A percentile compares a stretch with the other conserved stretches of the same genome.
Evolutionary conservation across 1,140 invertebrate species (phyloP).

Genomic region (Drosophila equinoxialis): DNA sequence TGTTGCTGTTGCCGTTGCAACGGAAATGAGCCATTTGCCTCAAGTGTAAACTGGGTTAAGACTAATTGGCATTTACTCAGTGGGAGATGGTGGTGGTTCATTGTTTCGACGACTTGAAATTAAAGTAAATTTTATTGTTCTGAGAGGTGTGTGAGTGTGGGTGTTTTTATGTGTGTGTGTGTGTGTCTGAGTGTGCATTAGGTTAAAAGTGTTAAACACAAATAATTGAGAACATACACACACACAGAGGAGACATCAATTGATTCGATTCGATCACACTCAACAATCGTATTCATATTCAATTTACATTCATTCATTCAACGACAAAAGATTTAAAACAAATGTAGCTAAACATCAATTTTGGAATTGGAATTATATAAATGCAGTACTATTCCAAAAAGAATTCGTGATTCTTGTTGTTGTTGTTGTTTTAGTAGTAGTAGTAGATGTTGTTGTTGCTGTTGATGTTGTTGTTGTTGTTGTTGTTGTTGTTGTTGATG

Average conservation of each 20-base stretch:
- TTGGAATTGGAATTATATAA: slow-evolving; percentile 54
- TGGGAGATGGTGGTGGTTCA: slow-evolving; percentile 16
- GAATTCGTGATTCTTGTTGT: slow-evolving; percentile 49
- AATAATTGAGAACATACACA: slow-evolving; percentile 25
- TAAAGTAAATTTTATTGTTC: slow-evolving; percentile 39
- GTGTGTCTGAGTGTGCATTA: slow-evolving; percentile 9
- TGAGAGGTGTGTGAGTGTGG: not conserved
- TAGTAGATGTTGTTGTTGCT: slow-evolving; percentile 25
- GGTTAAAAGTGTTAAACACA: slow-evolving; percentile 21
- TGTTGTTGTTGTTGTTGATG: slow-evolving; percentile 22
- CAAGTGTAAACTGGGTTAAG: slow-evolving; percentile 81
- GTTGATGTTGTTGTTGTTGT: slow-evolving; percentile 18
- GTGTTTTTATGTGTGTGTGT: not conserved
- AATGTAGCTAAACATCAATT: slow-evolving; percentile 53
- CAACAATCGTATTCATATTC: slow-evolving; percentile 1
- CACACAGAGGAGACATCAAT: slow-evolving; percentile 11
- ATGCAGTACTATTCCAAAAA: slow-evolving; percentile 70
- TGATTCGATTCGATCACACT: not conserved
- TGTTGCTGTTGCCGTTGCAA: slow-evolving; percentile 34
- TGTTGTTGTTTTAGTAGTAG: slow-evolving; percentile 20
- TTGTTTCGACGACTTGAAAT: slow-evolving; percentile 47
- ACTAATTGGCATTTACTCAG: slow-evolving; percentile 77
- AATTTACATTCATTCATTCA: slow-evolving; percentile 9
- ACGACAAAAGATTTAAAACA: slow-evolving; percentile 49
- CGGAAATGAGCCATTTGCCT: slow-evolving; percentile 79